phyloP scores from a whole-genome alignment of 2,888 invertebrate species.

The Galerucella pusilla region DNA sequence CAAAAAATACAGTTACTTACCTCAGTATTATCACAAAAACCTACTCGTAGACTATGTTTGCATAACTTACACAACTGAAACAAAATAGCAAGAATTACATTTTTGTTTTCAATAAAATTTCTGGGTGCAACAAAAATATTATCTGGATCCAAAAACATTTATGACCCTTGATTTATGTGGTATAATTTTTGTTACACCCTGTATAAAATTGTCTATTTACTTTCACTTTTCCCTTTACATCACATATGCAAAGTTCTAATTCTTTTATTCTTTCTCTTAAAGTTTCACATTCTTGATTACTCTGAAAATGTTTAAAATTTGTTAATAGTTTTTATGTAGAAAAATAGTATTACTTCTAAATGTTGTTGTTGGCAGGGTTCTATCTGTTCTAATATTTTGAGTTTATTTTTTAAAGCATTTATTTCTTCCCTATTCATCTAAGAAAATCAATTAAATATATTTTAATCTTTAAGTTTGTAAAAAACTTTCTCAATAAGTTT shows the following conservation, averaged over 20 bases:
- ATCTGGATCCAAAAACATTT: too few species aligned
- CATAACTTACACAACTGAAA: constrained; percentile 52
- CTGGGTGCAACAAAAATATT: too few species aligned
- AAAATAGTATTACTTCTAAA: background rate
- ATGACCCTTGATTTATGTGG: too few species aligned
- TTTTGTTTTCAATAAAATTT: too few species aligned
- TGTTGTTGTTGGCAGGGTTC: background rate
- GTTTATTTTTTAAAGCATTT: background rate
- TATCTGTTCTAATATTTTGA: background rate
- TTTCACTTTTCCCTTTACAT: constrained; percentile 20
- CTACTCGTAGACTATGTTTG: constrained; percentile 47
- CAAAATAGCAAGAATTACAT: constrained; percentile 3
- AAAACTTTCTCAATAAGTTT: too few species aligned
- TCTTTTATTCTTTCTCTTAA: constrained; percentile 13
- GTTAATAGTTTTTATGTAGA: background rate
- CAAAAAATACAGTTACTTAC: constrained; percentile 34
- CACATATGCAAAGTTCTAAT: constrained; percentile 1
- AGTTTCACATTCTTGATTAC: background rate
- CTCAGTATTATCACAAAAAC: constrained; percentile 47
- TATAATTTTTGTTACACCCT: too few species aligned
- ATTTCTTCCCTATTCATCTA: background rate
- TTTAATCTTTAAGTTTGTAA: too few species aligned
- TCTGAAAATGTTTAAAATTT: background rate
- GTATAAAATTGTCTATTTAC: constrained; percentile 7
- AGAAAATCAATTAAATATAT: background rate